phyloP scores from a whole-genome alignment of 1,140 invertebrate species.

The Temnothorax longispinosus region DNA sequence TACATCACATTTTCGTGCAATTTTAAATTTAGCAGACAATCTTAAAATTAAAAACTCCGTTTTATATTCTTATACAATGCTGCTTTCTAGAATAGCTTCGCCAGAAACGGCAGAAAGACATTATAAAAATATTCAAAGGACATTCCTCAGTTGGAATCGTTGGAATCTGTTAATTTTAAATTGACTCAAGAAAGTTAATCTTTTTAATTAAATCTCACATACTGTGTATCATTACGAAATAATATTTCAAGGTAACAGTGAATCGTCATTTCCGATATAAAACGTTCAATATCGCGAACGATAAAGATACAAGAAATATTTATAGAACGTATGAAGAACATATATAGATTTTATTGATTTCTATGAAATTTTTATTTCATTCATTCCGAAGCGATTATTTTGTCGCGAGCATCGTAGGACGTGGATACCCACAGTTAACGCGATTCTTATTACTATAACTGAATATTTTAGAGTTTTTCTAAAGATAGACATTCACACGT shows the following conservation, averaged over 20 bases:
- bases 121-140: not conserved
- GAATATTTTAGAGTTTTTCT: not conserved
- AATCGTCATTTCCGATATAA: slow-evolving; percentile 8
- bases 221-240: not conserved
- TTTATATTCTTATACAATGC: slow-evolving; percentile 49
- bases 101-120: not conserved
- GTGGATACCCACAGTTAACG: not conserved
- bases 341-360: slow-evolving; percentile 43
- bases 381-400: slow-evolving; percentile 3
- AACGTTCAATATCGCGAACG: slow-evolving; percentile 15
- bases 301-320: slow-evolving; percentile 37
- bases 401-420: not conserved
- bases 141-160: not conserved
- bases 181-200: not conserved
- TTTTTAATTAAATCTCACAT: not conserved
- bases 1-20: not conserved
- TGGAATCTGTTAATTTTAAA: not conserved
- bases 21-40: not conserved
- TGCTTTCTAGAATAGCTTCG: not conserved
- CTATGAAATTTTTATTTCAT: slow-evolving; percentile 38
- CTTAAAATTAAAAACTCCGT: slow-evolving; percentile 35
- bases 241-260: not conserved
- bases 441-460: not conserved
- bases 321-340: slow-evolving; percentile 9
- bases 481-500: not conserved